Conservation (phyloP, 2,888 invertebrate species). For the Steromphala cineraria region DNA sequence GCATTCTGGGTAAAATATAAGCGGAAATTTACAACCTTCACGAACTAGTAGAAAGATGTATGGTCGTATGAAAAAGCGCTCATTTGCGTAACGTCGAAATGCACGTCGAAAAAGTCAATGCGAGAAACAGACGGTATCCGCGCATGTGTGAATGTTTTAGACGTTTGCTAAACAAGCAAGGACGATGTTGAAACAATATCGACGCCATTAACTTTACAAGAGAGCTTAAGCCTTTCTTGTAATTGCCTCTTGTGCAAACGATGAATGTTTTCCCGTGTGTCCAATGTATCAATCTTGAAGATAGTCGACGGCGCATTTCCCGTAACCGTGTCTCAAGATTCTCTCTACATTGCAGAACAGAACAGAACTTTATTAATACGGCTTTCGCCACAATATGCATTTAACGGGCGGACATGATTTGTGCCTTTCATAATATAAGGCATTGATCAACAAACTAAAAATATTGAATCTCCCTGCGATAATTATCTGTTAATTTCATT, state of each 20-base stretch:
- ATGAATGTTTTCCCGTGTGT: constrained; percentile 3
- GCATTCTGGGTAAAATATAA: constrained; percentile 6
- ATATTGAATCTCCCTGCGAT: no score
- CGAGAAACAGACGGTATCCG: neutral
- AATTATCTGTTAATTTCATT: no score
- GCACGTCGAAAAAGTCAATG: neutral
- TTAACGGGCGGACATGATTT: no score
- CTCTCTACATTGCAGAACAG: no score
- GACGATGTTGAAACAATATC: constrained; percentile 13
- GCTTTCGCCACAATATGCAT: no score
- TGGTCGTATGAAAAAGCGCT: neutral
- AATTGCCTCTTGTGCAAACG: constrained; percentile 14
- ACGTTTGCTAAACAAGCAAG: neutral
- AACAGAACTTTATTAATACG: no score
- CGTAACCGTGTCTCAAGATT: no score
- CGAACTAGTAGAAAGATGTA: constrained; percentile 7
- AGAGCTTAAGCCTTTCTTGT: neutral
- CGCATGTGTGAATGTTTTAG: neutral
- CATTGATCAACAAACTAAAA: no score
- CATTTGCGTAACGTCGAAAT: constrained; percentile 7
- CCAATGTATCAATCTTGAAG: neutral
- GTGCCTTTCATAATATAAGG: no score
- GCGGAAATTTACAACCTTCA: neutral
- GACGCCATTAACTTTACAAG: constrained; percentile 15
- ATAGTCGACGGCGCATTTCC: no score